phyloP scores from a whole-genome alignment of 2,113 vertebrate genomes.

The Holacanthus passer region DNA sequence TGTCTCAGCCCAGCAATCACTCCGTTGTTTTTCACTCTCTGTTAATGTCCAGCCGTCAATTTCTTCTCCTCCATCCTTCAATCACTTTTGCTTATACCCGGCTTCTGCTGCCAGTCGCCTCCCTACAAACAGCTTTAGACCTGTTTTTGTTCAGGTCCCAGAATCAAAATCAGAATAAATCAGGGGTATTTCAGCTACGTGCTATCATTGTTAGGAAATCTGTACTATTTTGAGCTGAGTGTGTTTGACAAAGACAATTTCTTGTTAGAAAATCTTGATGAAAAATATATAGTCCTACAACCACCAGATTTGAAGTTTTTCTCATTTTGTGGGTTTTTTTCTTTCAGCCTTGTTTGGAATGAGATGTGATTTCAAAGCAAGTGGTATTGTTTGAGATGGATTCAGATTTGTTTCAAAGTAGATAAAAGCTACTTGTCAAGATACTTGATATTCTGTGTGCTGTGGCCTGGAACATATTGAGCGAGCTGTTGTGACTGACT shows the following conservation, averaged over 20 bases:
- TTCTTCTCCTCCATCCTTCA: slow-evolving; percentile 48
- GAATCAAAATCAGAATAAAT: slow-evolving; percentile 25
- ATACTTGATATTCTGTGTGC: slow-evolving; percentile 9
- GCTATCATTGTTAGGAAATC: slow-evolving; percentile 32
- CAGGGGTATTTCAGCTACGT: slow-evolving; percentile 26
- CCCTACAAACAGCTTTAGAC: slow-evolving; percentile 1
- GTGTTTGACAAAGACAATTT: slow-evolving; percentile 21
- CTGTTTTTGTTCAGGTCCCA: slow-evolving; percentile 14
- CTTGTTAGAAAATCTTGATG: slow-evolving; percentile 3
- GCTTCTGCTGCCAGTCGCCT: not conserved
- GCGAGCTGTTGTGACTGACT: slow-evolving; percentile 30
- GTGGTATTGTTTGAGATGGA: slow-evolving; percentile 14
- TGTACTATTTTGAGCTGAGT: slow-evolving; percentile 24
- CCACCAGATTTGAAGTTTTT: not conserved
- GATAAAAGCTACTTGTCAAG: slow-evolving; percentile 25
- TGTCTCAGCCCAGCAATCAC: slow-evolving; percentile 50
- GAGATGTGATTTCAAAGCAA: slow-evolving; percentile 39
- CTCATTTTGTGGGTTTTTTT: slow-evolving; percentile 11
- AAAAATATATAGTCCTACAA: not conserved
- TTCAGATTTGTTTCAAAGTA: slow-evolving; percentile 33
- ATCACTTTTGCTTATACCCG: slow-evolving; percentile 37
- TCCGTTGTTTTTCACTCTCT: slow-evolving; percentile 27
- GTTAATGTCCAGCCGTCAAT: slow-evolving; percentile 49
- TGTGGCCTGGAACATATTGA: slow-evolving; percentile 38
- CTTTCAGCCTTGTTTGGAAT: not conserved